Evolutionary conservation across 2,113 vertebrate genomes (phyloP).

Genomic region (Thalassoma bifasciatum): DNA sequence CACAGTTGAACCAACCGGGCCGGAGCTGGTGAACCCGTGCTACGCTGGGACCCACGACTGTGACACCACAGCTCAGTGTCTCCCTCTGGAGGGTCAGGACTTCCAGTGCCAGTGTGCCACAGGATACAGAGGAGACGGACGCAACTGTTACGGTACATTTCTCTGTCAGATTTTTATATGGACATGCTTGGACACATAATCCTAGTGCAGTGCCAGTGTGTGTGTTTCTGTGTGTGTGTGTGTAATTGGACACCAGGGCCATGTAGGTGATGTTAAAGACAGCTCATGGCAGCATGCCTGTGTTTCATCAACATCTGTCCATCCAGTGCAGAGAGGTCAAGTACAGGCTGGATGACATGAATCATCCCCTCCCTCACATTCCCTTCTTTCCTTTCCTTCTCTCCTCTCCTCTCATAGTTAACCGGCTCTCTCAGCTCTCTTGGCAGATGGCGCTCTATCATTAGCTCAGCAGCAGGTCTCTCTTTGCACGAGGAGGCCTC

Average conservation of each 20-base stretch:
- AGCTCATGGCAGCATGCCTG: conserved; percentile 55
- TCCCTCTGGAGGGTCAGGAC: conserved; percentile 74
- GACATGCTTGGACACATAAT: no score
- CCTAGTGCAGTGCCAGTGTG: background rate
- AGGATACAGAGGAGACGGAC: conserved; percentile 88
- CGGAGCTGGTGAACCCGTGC: conserved; percentile 85
- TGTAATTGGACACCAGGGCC: background rate
- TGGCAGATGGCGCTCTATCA: conserved; percentile 54
- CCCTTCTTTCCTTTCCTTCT: background rate
- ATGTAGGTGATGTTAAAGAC: conserved; percentile 12
- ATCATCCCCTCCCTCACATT: conserved; percentile 9
- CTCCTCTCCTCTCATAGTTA: conserved; percentile 9
- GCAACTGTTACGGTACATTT: conserved; percentile 86
- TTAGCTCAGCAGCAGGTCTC: conserved; percentile 67
- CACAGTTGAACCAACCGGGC: conserved; percentile 54
- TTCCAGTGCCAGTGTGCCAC: conserved; percentile 89
- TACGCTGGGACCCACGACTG: conserved; percentile 87
- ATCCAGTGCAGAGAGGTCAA: conserved; percentile 32
- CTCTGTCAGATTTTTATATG: background rate
- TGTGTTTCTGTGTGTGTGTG: no score
- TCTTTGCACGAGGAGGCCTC: conserved; percentile 54
- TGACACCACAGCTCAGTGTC: conserved; percentile 87
- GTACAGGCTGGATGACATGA: conserved; percentile 37
- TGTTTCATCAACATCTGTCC: conserved; percentile 59
- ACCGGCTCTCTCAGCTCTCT: conserved; percentile 26